phyloP scores from a whole-genome alignment of 30 jellyfish, hydroid and myxozoan genomes.

The Rhopilema esculentum region DNA sequence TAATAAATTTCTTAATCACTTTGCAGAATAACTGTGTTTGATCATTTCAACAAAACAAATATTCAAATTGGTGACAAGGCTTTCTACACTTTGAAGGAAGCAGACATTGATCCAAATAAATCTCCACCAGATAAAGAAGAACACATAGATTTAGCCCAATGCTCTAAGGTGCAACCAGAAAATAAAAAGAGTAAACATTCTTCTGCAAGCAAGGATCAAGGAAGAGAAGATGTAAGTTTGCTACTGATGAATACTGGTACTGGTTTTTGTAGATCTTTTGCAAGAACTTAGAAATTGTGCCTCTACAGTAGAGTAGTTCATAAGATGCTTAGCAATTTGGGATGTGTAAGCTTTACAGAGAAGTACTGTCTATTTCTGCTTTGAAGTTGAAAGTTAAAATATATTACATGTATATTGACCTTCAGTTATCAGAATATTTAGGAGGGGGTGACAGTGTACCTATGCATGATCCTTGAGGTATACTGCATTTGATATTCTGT shows the following conservation, averaged over 20 bases:
- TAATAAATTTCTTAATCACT: neutral
- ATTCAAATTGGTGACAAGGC: constrained; percentile 95
- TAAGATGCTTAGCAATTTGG: too few species aligned
- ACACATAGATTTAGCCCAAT: neutral
- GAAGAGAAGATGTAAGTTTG: neutral
- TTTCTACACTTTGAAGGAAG: constrained; percentile 64
- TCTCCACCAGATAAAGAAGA: constrained; percentile 5
- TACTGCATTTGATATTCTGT: too few species aligned
- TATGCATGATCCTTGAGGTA: too few species aligned
- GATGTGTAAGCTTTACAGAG: too few species aligned
- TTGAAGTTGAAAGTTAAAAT: too few species aligned
- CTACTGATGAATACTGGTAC: neutral
- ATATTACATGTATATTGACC: too few species aligned
- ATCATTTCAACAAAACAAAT: constrained; percentile 73
- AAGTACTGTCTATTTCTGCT: too few species aligned
- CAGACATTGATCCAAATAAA: constrained; percentile 34
- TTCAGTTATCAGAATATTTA: too few species aligned
- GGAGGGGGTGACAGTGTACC: too few species aligned
- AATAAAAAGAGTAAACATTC: constrained; percentile 42
- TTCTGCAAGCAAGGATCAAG: constrained; percentile 6
- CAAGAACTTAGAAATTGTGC: neutral
- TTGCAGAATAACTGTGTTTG: constrained; percentile 38
- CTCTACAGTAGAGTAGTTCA: too few species aligned
- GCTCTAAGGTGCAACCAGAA: constrained; percentile 22
- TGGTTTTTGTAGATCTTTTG: too few species aligned